Conservation (phyloP, 2,797 vertebrate genomes). For the Sebastiscus albofasciatus region DNA sequence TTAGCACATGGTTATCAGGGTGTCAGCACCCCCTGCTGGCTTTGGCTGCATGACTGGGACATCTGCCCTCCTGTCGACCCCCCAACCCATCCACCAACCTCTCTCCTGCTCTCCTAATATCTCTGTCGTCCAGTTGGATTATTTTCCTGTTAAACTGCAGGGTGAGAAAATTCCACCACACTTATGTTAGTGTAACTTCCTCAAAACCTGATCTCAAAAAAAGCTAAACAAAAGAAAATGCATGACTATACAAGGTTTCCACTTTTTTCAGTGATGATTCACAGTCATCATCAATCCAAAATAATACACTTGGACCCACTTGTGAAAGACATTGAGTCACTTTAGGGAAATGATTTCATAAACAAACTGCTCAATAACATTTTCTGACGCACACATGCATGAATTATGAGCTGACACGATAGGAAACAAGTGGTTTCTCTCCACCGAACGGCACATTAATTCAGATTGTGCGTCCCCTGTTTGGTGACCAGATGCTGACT, state of each 20-base stretch:
- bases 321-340: background rate
- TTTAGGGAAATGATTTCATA: background rate
- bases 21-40: slow-evolving; percentile 98
- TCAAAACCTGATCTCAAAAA: background rate
- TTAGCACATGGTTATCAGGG: slow-evolving; percentile 81
- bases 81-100: slow-evolving; percentile 7
- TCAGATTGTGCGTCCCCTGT: background rate
- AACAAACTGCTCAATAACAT: background rate
- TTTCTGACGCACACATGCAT: background rate
- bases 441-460: background rate
- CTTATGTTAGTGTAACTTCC: background rate
- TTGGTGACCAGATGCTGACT: background rate
- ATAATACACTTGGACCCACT: background rate
- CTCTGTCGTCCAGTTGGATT: background rate
- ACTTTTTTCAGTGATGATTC: background rate
- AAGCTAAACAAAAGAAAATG: background rate
- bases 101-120: background rate
- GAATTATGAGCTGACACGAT: background rate
- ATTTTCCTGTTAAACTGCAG: background rate
- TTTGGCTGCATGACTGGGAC: slow-evolving; percentile 67
- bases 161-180: background rate
- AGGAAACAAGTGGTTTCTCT: background rate
- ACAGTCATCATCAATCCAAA: background rate
- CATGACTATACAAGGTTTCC: background rate
- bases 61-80: slow-evolving; percentile 60